phyloP scores from a whole-genome alignment of 1,140 invertebrate species.

The Zaprionus nigranus region DNA sequence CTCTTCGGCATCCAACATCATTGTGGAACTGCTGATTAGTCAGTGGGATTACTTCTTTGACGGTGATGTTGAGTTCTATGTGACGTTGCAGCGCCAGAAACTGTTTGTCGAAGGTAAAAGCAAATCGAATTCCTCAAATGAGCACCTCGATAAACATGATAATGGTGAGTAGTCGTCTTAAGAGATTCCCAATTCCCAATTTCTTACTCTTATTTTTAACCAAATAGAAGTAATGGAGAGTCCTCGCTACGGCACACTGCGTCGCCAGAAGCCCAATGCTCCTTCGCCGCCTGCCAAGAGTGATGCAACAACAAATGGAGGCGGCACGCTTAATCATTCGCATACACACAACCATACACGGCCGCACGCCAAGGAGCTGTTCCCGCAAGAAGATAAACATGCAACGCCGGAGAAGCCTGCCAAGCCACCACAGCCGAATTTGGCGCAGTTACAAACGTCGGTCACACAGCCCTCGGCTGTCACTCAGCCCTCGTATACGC shows the following conservation, averaged over 20 bases:
- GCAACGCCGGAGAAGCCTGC: slow-evolving; percentile 66
- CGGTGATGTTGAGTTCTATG: slow-evolving; percentile 84
- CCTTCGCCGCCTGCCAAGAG: slow-evolving; percentile 67
- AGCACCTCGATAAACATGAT: slow-evolving; percentile 74
- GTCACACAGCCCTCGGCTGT: neutral
- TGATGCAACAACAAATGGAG: slow-evolving; percentile 66
- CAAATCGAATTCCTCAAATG: slow-evolving; percentile 82
- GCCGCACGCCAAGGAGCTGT: slow-evolving; percentile 74
- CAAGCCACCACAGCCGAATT: slow-evolving; percentile 76
- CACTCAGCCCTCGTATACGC: slow-evolving; percentile 41
- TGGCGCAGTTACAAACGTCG: slow-evolving; percentile 52
- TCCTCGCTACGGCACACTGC: slow-evolving; percentile 77
- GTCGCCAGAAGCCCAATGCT: slow-evolving; percentile 73
- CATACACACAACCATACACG: slow-evolving; percentile 38
- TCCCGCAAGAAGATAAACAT: slow-evolving; percentile 47
- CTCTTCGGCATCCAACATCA: slow-evolving; percentile 91
- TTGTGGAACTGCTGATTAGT: slow-evolving; percentile 94
- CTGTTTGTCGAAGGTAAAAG: slow-evolving; percentile 79
- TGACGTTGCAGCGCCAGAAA: slow-evolving; percentile 67
- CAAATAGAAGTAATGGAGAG: slow-evolving; percentile 70
- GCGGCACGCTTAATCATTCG: slow-evolving; percentile 53
- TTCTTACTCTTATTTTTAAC: neutral
- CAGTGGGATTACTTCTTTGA: slow-evolving; percentile 88
- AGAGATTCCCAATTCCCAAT: neutral
- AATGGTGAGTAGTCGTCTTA: slow-evolving; percentile 57